Evolutionary conservation across 2,797 vertebrate genomes (phyloP), one percentile per base, ranked within the genome.

Genomic region (Sebastiscus tertius): DNA sequence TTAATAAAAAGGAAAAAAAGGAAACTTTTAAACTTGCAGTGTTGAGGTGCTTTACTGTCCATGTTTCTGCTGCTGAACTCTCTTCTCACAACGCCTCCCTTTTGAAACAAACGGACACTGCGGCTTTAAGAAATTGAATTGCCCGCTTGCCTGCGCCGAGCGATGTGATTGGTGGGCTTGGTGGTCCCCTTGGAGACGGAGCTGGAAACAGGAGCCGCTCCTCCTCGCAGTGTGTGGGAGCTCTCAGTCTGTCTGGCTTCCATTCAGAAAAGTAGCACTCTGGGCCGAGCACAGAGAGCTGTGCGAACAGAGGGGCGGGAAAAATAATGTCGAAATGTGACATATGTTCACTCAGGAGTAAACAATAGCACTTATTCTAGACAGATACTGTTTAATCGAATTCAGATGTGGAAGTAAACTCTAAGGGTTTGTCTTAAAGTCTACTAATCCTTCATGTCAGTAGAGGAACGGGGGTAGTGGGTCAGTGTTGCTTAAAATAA

Each of bases 91-190:
- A 55, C 52, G 24, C 52, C 64, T 65, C 54, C 49, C 29, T 68
- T 8, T 54, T n/a, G 8, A 54, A 54, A 54, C 81, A 86, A 88
- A 55, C 2, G 49, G 88, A 85, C 79, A 22, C 90, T 93, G 94
- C 80, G 54, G 88, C 96, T 96, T 96, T 96, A 96, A 96, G 93
- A 93, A 95, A 94, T 96, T 95, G 94, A 96, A 96, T 95, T 68
- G 84, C 93, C 93, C 95, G 94, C 95, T 78, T 91, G 85, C 82
- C 71, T 62, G 83, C 52, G 80, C 79, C 6, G 75, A 54, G 91
- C 71, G 42, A 69, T 84, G 88, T 94, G 94, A 96, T 96, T 96
- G 96, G 96, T 92, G 84, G 89, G 78, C 76, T 83, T 33, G 73
- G 65, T 81, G 92, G 94, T 95, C 91, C 91, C 93, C 94, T 93